phyloP scores from a whole-genome alignment of 2,888 invertebrate genomes.

The Eilema griseolum region DNA sequence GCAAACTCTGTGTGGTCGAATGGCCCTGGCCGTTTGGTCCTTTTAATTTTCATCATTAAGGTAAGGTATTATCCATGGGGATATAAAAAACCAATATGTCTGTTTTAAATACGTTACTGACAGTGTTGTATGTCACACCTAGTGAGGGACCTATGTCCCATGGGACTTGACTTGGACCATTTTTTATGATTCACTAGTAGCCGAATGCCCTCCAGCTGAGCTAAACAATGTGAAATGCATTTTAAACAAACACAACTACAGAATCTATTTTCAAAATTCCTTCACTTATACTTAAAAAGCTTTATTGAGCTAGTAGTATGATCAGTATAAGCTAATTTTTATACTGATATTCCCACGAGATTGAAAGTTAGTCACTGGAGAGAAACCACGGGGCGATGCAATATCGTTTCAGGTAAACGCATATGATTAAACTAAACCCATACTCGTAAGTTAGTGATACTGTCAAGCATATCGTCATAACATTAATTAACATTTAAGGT shows the following conservation, averaged over 20 bases:
- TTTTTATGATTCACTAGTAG: background rate
- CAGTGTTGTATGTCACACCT: background rate
- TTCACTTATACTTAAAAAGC: too few species aligned
- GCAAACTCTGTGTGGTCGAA: background rate
- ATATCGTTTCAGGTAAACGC: background rate
- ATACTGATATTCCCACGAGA: background rate
- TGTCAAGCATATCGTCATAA: conserved; percentile 10
- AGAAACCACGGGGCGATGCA: background rate
- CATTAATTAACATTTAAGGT: conserved; percentile 36
- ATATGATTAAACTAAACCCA: background rate
- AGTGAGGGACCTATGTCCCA: background rate
- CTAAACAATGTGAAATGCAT: too few species aligned
- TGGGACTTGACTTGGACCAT: background rate
- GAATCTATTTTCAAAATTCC: too few species aligned
- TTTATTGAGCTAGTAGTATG: too few species aligned
- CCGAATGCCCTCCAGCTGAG: background rate
- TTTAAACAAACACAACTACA: too few species aligned
- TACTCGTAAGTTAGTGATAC: conserved; percentile 2
- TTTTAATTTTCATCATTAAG: background rate
- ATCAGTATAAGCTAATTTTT: background rate
- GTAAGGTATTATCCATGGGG: background rate
- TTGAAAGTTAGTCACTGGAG: background rate
- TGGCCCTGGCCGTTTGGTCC: background rate
- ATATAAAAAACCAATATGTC: background rate
- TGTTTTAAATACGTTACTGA: background rate